phyloP scores from a whole-genome alignment of 2,797 vertebrate genomes.

The Neosilurus mollespiculum region DNA sequence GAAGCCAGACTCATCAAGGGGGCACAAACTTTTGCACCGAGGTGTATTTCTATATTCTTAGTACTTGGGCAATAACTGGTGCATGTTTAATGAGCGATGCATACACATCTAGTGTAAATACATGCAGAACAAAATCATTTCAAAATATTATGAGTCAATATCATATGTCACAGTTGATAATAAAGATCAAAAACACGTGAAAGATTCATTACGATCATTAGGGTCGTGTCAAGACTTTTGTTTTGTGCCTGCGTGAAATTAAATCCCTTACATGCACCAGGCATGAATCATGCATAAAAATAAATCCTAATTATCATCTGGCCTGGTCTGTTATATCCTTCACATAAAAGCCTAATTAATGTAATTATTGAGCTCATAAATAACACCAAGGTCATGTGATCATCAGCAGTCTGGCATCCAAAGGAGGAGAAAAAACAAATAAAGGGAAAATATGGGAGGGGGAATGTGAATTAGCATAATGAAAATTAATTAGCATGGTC shows the following conservation, averaged over 20 bases:
- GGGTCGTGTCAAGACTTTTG: background rate
- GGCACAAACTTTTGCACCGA: too few species aligned
- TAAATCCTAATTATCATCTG: constrained; percentile 18
- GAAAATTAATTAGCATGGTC: background rate
- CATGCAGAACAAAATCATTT: background rate
- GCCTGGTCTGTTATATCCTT: constrained; percentile 14
- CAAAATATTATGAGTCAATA: background rate
- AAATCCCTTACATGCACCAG: background rate
- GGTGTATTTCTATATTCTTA: too few species aligned
- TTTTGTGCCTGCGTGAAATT: constrained; percentile 3
- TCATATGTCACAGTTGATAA: background rate
- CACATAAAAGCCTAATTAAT: constrained; percentile 24
- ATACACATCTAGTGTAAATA: background rate
- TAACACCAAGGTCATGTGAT: constrained; percentile 15
- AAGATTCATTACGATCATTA: background rate
- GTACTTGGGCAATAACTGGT: too few species aligned
- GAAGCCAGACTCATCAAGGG: too few species aligned
- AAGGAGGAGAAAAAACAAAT: background rate
- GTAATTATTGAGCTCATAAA: constrained; percentile 31
- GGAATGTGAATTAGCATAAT: background rate
- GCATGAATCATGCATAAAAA: constrained; percentile 26
- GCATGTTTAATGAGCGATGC: background rate
- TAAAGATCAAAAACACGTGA: background rate
- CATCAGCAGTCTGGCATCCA: background rate
- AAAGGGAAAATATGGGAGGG: background rate